phyloP scores from a whole-genome alignment of 2,113 vertebrate species.

The Chloropsis hardwickii region DNA sequence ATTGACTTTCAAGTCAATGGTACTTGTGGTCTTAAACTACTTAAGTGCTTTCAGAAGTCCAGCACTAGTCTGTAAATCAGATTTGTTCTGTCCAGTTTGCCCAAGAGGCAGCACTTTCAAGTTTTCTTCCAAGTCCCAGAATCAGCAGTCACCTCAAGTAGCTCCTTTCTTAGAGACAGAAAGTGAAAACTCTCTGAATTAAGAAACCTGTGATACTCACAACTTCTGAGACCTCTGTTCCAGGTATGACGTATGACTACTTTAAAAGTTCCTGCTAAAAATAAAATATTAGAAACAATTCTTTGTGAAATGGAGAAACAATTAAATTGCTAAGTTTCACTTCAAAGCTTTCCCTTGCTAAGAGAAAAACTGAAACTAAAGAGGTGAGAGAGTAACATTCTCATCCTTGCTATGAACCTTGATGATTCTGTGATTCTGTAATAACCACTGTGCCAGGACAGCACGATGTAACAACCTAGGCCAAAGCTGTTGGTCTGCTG shows the following conservation, averaged over 20 bases:
- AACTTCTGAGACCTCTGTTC: not conserved
- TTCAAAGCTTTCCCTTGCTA: not conserved
- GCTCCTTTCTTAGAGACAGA: not conserved
- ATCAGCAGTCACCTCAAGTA: not conserved
- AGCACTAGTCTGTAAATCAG: slow-evolving; percentile 1
- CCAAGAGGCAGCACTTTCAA: not conserved
- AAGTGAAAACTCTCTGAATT: not conserved
- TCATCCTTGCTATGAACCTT: not conserved
- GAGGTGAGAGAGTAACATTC: not conserved
- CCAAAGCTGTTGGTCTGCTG: not conserved
- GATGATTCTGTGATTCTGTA: not conserved
- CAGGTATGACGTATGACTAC: not conserved
- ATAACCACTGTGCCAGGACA: not conserved
- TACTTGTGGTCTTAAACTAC: not conserved
- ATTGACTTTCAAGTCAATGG: not conserved
- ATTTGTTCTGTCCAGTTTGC: slow-evolving; percentile 34
- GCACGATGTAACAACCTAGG: not conserved
- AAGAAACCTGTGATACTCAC: not conserved
- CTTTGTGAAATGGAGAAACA: not conserved
- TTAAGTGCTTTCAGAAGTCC: not conserved
- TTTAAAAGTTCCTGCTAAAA: not conserved
- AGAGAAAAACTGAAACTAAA: not conserved
- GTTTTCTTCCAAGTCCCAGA: not conserved
- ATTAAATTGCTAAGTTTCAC: not conserved
- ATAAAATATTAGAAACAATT: not conserved